Evolutionary conservation across 2,797 vertebrate genomes (phyloP), one percentile per base, ranked within the genome.

Genomic region (Hylomyscus alleni): DNA sequence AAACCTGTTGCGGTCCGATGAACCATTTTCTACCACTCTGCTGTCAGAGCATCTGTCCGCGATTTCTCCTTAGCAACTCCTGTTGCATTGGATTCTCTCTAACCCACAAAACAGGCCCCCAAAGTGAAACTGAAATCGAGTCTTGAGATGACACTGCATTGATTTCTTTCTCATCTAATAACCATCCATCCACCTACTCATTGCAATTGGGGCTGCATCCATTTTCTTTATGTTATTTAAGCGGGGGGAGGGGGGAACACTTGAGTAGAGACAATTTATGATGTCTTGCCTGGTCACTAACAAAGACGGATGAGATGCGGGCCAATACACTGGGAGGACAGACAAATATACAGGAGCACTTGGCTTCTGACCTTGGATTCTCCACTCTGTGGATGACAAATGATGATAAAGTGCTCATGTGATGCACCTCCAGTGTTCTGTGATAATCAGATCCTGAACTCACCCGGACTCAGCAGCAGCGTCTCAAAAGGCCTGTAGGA

Each of bases 171-270:
- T 67, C 29, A 34, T 88, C 62, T 85, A 95, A 86, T 89, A 92
- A 93, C 29, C 62, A 91, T 94, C 75, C 67, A 90, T 62, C 81
- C 40, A 91, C 77, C 87, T 89, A 94, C n/a, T 60, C 85, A 84
- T 20, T 83, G 69, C 84, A 76, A 20, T 86, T 82, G 76, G 75
- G 90, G 60, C 89, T 81, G 5, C 89, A 84, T 96, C 80, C 37
- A 91, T 93, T 88, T 40, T 91, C 80, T 83, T 96, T 94, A 95
- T 47, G 34, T 65, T 95, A 90, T 75, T 86, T 94, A 83, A 29
- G 87, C 73, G 54, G 54, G 58, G 37, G 2, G 1, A 31, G 54
- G 58, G 37, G 2, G 1, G 24, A 62, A 87, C 37, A 87, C 26
- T 62, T 37, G 69, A 97, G 54, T 58, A 93, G 69, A 94, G 94